Evolutionary conservation across 2,113 vertebrate genomes (phyloP).

Genomic region (Catharus fuscescens): DNA sequence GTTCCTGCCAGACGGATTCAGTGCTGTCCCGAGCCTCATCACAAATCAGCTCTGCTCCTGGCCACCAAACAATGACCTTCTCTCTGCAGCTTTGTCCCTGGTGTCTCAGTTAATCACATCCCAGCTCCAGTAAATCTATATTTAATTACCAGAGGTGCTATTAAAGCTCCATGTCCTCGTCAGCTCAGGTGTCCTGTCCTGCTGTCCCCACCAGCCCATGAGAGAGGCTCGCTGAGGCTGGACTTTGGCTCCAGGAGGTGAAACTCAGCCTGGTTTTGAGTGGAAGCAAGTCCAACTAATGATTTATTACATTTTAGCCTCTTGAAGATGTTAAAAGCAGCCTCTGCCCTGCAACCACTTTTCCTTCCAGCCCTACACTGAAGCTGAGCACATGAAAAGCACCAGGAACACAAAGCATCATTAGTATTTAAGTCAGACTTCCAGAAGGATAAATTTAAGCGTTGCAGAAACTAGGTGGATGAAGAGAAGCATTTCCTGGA

Average conservation of each 20-base stretch:
- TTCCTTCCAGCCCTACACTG: not conserved
- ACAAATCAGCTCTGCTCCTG: not conserved
- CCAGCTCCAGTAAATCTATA: not conserved
- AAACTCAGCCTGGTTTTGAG: not conserved
- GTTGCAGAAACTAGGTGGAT: not conserved
- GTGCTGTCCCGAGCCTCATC: not conserved
- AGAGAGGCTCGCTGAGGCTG: not conserved
- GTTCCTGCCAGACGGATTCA: not conserved
- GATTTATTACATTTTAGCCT: not conserved
- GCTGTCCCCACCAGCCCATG: not conserved
- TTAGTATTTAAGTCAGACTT: constrained; percentile 40
- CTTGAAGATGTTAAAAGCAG: not conserved
- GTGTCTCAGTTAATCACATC: not conserved
- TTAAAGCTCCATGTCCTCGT: not conserved
- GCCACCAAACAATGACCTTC: not conserved
- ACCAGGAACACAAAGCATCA: not conserved
- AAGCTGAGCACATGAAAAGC: not conserved
- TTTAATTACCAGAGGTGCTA: not conserved
- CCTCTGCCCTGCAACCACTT: not conserved
- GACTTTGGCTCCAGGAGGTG: not conserved
- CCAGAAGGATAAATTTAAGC: not conserved
- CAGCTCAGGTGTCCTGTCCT: not conserved
- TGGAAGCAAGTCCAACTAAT: not conserved
- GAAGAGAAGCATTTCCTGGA: not conserved
- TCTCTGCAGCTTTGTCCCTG: not conserved